These are phyloP conservation scores for Meles meles DNA, from an alignment of 2,113 vertebrate species.

Conservation along the genomic window DNA sequence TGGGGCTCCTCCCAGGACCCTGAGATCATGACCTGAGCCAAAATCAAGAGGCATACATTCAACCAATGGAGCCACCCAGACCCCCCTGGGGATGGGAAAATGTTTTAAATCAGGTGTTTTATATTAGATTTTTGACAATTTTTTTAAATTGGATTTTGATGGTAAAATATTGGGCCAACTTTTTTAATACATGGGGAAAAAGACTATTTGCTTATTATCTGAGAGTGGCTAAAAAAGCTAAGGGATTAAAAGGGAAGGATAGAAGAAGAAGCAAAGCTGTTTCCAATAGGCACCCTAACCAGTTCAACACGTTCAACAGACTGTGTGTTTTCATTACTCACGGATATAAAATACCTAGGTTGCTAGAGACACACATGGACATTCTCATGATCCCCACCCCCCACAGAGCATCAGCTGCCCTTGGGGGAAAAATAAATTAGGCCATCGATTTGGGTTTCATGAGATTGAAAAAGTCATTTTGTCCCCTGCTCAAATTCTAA, in stretches of 20 bases:
- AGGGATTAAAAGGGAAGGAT: not conserved
- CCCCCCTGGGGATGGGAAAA: not conserved
- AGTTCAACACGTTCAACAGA: not conserved
- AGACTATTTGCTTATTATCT: not conserved
- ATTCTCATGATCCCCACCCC: not conserved
- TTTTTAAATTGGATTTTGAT: conserved; percentile 13
- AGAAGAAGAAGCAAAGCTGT: not conserved
- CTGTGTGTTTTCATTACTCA: not conserved
- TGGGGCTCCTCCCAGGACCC: not conserved
- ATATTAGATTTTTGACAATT: not conserved
- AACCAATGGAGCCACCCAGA: not conserved
- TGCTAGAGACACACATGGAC: not conserved
- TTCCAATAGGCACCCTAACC: not conserved
- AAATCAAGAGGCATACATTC: not conserved
- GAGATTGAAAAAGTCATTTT: conserved; percentile 40
- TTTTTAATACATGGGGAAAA: not conserved
- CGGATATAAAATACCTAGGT: not conserved
- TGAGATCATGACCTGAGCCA: not conserved
- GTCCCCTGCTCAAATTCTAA: conserved; percentile 52
- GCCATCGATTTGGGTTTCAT: conserved; percentile 46
- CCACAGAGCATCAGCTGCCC: not conserved
- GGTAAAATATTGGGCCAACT: not conserved
- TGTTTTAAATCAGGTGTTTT: not conserved
- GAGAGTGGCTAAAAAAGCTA: not conserved
- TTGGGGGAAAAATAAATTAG: conserved; percentile 26